Conservation (phyloP, 2,888 invertebrate species). For the Thecocarcelia acutangulata region DNA sequence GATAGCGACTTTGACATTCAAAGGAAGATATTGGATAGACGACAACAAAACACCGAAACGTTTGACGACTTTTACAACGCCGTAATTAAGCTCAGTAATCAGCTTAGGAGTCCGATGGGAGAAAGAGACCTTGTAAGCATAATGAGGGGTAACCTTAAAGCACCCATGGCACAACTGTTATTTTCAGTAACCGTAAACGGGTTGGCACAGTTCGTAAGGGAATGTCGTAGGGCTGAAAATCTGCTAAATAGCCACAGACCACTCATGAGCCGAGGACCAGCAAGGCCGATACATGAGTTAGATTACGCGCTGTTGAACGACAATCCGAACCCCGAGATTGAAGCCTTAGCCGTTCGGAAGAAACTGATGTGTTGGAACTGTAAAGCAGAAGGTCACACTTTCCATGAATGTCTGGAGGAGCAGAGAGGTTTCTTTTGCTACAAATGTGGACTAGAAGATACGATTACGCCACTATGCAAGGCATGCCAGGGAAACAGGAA, state of each 20-base stretch:
- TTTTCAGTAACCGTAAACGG: not conserved
- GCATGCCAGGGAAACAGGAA: not conserved
- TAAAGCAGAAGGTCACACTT: not conserved
- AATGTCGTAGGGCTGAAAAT: not conserved
- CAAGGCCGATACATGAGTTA: not conserved
- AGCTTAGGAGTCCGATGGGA: too few species aligned
- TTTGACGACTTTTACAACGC: not conserved
- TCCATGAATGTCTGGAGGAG: not conserved
- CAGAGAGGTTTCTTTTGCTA: slow-evolving; percentile 4
- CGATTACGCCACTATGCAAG: not conserved
- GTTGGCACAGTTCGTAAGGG: not conserved
- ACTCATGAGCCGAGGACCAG: not conserved
- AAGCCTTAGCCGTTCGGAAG: too few species aligned
- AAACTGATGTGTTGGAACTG: slow-evolving; percentile 8
- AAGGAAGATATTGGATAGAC: too few species aligned
- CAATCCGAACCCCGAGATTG: too few species aligned
- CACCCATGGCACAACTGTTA: not conserved
- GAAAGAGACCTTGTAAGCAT: not conserved
- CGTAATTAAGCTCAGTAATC: not conserved
- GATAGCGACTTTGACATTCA: not conserved
- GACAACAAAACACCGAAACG: too few species aligned
- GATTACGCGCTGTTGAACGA: not conserved
- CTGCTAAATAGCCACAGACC: not conserved
- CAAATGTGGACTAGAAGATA: not conserved
- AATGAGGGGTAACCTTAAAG: not conserved